Conservation (phyloP, 2,113 vertebrate species). For the Psilopsiagon aymara region DNA sequence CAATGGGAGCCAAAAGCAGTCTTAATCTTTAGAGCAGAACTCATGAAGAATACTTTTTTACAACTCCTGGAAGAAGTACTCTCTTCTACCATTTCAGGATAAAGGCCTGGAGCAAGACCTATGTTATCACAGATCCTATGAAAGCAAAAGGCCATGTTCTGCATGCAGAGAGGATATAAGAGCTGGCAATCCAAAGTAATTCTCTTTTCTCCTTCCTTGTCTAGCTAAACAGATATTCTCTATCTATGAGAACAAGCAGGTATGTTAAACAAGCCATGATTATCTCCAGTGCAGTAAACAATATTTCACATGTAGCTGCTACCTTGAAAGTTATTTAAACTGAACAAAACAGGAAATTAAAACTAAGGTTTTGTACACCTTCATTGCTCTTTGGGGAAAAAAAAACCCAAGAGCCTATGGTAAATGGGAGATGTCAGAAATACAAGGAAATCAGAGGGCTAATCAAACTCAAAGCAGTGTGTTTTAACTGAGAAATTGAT, state of each 20-base stretch:
- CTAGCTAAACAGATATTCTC: not conserved
- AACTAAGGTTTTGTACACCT: not conserved
- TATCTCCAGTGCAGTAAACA: not conserved
- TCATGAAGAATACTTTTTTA: not conserved
- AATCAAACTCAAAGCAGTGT: not conserved
- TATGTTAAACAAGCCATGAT: not conserved
- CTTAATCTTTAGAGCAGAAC: not conserved
- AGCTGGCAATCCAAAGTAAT: not conserved
- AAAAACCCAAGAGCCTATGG: not conserved
- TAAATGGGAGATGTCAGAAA: not conserved
- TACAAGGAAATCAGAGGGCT: not conserved
- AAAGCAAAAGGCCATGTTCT: not conserved
- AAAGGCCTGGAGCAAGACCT: not conserved
- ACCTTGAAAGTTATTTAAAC: not conserved
- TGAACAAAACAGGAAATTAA: not conserved
- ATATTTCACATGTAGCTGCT: not conserved
- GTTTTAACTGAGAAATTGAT: not conserved
- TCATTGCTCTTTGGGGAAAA: not conserved
- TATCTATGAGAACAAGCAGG: not conserved
- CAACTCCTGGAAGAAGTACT: not conserved
- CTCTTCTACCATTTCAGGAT: not conserved
- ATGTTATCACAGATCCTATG: not conserved
- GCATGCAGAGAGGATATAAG: fast-evolving
- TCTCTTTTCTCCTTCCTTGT: not conserved
- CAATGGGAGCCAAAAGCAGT: not conserved